Evolutionary conservation across 2,888 invertebrate species (phyloP), one percentile per base, ranked within the genome.

Genomic region (Macrophya alboannulata): DNA sequence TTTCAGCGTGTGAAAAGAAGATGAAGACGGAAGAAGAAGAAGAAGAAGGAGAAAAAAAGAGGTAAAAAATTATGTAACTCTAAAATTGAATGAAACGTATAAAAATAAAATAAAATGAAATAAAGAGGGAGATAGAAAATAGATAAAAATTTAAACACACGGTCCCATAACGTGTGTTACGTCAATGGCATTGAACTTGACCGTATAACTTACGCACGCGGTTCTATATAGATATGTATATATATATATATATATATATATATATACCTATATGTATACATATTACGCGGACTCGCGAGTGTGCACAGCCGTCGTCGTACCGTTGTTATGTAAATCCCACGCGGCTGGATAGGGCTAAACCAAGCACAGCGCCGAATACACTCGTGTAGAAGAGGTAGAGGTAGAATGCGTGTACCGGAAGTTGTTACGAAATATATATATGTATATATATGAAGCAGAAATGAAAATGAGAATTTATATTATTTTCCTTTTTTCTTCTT

Each of bases 321-420:
- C 83, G 83, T 83, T 83, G 83, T 83, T 83, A 83, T 83, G 83
- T 83, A 68, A 83, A 83, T 83, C 68, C 51, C 83, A 65, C 83
- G 83, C 81, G 83, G 12, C 9, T 31, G 62, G 83, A 65, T 65
- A 83, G 83, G 83, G 81, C 48, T 83, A 71, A 37, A 68, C 59
- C 25, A 81, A 40, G n/a, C 45, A 31, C 10, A 48, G 40, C 31
- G 21, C 68, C 83, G 71, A 83, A 83, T 51, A 81, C 51, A 81
- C 55, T 40, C 72, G 40, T 45, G 43, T 25, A 76, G 15, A 6
- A 55, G 17, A n/a, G 6, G 55, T 37, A 17, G 25, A 81, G 40
- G 45, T 48, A 68, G 12, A 48, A 55, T 17, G 9, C 48, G 68
- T 71, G 68, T 83, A 83, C 48, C 83, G 83, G 83, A 83, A 83